A percentile compares a stretch with the other conserved stretches of the same genome.
Evolutionary conservation across 2,113 vertebrate species (phyloP).

Genomic region (Semnornis frantzii): DNA sequence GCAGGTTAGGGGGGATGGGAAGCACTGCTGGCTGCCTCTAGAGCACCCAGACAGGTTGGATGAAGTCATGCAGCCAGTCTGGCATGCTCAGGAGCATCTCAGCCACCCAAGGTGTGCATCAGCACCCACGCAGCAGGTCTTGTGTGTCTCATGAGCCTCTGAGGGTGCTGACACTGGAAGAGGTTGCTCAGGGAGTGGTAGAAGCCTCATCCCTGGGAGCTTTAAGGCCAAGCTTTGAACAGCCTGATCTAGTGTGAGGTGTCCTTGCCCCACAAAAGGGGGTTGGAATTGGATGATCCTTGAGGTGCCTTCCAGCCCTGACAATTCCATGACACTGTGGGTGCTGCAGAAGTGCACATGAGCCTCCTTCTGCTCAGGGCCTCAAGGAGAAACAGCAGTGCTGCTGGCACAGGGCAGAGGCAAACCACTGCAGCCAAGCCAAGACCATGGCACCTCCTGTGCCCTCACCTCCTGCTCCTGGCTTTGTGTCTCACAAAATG

Average conservation of each 20-base stretch:
- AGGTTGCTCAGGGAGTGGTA: too few relatives aligned
- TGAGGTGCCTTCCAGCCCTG: too few relatives aligned
- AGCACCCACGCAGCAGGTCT: rapidly evolving
- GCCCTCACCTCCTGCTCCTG: background rate
- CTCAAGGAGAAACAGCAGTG: background rate
- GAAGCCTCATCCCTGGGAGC: too few relatives aligned
- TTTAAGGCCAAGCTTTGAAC: too few relatives aligned
- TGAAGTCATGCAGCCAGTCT: background rate
- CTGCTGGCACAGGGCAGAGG: background rate
- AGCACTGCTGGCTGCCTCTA: rapidly evolving
- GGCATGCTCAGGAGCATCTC: background rate
- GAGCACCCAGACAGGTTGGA: background rate
- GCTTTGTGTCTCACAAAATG: background rate
- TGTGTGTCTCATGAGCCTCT: rapidly evolving
- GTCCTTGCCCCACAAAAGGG: too few relatives aligned
- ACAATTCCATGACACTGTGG: background rate
- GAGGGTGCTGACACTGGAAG: too few relatives aligned
- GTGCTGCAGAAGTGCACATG: background rate
- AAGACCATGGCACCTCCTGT: background rate
- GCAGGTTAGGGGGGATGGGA: background rate
- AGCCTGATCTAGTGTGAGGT: too few relatives aligned
- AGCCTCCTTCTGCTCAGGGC: background rate
- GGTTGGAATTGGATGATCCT: too few relatives aligned
- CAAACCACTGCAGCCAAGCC: background rate
- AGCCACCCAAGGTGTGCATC: rapidly evolving